A percentile compares a stretch with the other conserved stretches of the same genome.
Evolutionary conservation across 2,888 invertebrate species (phyloP).

Genomic region (Eumerus sabulonum): DNA sequence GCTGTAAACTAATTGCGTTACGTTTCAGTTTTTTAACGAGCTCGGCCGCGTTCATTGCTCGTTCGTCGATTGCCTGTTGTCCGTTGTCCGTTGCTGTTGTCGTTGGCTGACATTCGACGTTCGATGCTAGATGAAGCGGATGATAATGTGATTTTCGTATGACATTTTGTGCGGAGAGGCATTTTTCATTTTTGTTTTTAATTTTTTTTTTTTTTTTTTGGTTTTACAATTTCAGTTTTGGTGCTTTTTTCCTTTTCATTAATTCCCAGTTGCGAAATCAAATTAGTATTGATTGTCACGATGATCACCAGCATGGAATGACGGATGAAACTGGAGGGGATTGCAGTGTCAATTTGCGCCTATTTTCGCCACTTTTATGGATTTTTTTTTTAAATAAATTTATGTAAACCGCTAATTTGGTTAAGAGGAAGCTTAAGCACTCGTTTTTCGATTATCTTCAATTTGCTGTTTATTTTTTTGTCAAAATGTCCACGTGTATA

Average conservation of each 20-base stretch:
- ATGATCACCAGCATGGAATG: constrained; percentile 40
- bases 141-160: constrained; percentile 62
- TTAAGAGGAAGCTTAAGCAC: constrained; percentile 16
- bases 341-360: constrained; percentile 46
- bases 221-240: constrained; percentile 8
- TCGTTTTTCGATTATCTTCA: too few relatives aligned
- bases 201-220: too few relatives aligned
- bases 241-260: too few relatives aligned
- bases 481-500: too few relatives aligned
- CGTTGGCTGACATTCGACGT: constrained; percentile 11
- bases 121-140: constrained; percentile 42
- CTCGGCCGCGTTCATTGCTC: constrained; percentile 10
- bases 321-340: constrained; percentile 41
- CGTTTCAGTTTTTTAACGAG: constrained; percentile 59
- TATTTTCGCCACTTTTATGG: constrained; percentile 9
- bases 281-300: constrained; percentile 64
- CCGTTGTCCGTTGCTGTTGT: too few relatives aligned
- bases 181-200: constrained; percentile 30
- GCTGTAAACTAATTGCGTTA: constrained; percentile 63
- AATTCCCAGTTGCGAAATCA: constrained; percentile 50
- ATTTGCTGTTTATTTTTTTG: too few relatives aligned
- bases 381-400: constrained; percentile 1
- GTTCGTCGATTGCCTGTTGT: too few relatives aligned
- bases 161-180: constrained; percentile 42
- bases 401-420: constrained; percentile 19